Evolutionary conservation across 1,140 invertebrate species (phyloP), one percentile per base, ranked within the genome.

Genomic region (Microvelia longipes): DNA sequence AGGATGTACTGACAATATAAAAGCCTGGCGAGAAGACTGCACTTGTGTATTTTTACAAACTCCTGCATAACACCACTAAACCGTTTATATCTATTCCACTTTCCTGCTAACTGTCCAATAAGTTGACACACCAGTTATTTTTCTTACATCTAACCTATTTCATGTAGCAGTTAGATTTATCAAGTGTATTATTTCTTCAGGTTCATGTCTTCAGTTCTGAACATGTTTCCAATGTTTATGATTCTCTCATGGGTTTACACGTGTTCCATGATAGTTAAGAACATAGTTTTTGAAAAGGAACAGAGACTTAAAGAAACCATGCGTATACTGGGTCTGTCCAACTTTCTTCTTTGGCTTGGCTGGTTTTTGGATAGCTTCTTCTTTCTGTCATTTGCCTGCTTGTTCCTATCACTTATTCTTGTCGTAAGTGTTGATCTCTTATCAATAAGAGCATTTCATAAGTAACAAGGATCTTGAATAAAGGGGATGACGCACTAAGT

Each of bases 281-380:
- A 82, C 30, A 85, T 90, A 72, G 87, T 89, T n/a, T 81, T 84
- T 73, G 87, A 89, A 76, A 90, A 90, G 76, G 87, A 89, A 74
- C 76, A 80, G 69, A 78, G 82, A 27, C 76, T 87, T 26, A 85
- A 84, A 74, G 85, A 87, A 76, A 82, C 84, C 1, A 86, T 87
- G 85, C 81, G 81, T 76, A 82, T 85, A 0, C 87, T 87, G 85
- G 86, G 86, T 14, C 76, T 87, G 1, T 78, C 35, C 24, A 15
- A 64, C 15, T 28, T 35, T 15, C 64, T 85, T 1, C 81, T 86
- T 72, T 87, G 85, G 86, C 28, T 82, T 13, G 81, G 83, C 1
- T 88, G 85, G 85, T 86, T 87, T 75, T 79, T 87, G 30, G 83
- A 84, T 72, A 81, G 81, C 60, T 81, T 87, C 69, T 65, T 83